Evolutionary conservation across 2,113 vertebrate genomes (phyloP).

Genomic region (Mastomys natalensis): DNA sequence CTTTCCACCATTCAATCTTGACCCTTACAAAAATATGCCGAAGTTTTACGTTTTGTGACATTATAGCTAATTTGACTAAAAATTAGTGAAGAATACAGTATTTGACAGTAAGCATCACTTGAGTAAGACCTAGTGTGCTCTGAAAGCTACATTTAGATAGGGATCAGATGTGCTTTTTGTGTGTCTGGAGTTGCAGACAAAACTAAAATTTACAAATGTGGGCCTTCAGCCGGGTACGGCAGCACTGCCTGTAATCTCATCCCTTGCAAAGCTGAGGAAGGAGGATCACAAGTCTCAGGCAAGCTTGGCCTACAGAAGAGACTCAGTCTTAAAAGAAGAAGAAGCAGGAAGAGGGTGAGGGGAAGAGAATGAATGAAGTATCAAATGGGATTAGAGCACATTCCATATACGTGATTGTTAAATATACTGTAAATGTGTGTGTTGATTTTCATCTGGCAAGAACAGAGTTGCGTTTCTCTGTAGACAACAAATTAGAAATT

Average conservation of each 20-base stretch:
- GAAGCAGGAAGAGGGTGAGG: neutral
- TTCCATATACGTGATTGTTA: slow-evolving; percentile 1
- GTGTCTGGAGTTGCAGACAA: neutral
- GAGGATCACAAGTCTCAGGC: neutral
- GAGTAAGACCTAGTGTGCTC: neutral
- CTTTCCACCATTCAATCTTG: neutral
- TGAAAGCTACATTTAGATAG: neutral
- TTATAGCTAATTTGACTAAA: slow-evolving; percentile 31
- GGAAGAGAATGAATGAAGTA: neutral
- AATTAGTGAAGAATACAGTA: neutral
- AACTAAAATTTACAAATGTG: neutral
- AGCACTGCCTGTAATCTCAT: neutral
- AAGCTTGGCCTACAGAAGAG: neutral
- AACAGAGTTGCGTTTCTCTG: neutral
- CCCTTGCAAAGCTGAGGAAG: neutral
- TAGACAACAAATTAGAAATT: neutral
- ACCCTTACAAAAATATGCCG: neutral
- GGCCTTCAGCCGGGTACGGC: neutral
- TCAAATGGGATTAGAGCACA: neutral
- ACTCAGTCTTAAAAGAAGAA: neutral
- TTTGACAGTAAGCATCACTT: neutral
- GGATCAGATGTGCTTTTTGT: neutral
- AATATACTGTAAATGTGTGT: neutral
- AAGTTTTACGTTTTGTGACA: slow-evolving; percentile 7
- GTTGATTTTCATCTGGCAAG: slow-evolving; percentile 18